Base-by-base conservation (phyloP, 1,140 invertebrate genomes). In the Drosophila repleta region DNA sequence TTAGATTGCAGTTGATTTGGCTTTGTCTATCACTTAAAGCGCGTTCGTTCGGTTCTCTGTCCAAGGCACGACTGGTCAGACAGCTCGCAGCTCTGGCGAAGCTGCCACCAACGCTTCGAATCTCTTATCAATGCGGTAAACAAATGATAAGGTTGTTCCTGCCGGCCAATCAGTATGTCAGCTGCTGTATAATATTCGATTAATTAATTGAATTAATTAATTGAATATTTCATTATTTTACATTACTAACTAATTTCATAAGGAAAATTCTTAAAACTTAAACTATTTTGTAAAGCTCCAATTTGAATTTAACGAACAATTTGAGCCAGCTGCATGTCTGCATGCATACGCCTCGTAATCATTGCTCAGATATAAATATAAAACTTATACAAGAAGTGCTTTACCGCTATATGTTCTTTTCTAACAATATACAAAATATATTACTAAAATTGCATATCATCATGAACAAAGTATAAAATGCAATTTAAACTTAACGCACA, bases 11-110 rank as follows among this genome's bases (percentile, higher is more conserved):
- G 29, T 17, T 39, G 32, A 37, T 52, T 64, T 20, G 15, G 15
- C 53, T 56, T 56, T 74, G 32, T 53, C 53, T 71, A 65, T 75
- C 67, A 32, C 29, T 61, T 18, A 37, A 56, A 24, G 35, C 69
- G 35, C 69, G 69, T 26, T 57, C 52, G 61, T 53, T 73, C 69
- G 52, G 32, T 76, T 67, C 29, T 41, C 51, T 73, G 51, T 72
- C 52, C 74, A 41, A 35, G 45, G 18, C 63, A 57, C 51, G 57
- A 76, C 74, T 76, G 74, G 43, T 63, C 52, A 20, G 45, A 43
- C 49, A 66, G 29, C 10, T 32, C 45, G 57, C 60, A 73, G 69
- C 62, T 73, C 13, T 51, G 20, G 24, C 35, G 52, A 56, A 51
- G 51, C 61, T 65, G 20, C 57, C 57, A n/a, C 43, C 41, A 60